Conservation (phyloP, 2,888 invertebrate species). For the Phortica okadai region DNA sequence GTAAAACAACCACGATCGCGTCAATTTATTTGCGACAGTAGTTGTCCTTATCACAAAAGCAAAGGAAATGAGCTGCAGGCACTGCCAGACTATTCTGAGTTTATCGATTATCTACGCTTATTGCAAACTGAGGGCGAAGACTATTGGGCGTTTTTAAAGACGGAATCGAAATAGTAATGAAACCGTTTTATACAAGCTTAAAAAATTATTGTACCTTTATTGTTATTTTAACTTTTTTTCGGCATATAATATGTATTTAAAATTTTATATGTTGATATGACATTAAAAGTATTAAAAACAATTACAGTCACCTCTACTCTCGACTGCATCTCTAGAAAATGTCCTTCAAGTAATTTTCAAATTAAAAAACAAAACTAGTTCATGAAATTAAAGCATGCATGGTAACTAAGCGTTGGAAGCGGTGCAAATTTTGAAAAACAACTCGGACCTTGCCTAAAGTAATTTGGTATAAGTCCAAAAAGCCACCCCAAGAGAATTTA, state of each 20-base stretch:
- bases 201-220: background rate
- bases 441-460: too few species aligned
- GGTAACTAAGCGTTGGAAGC: too few species aligned
- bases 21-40: slow-evolving; percentile 44
- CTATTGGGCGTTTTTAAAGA: slow-evolving; percentile 28
- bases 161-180: background rate
- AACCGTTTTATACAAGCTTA: background rate
- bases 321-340: too few species aligned
- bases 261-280: background rate
- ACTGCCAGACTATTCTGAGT: slow-evolving; percentile 44
- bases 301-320: background rate
- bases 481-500: too few species aligned
- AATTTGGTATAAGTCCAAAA: too few species aligned
- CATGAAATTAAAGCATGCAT: too few species aligned
- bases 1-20: slow-evolving; percentile 21
- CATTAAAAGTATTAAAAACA: background rate
- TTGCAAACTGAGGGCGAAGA: slow-evolving; percentile 34
- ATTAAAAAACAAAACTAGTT: too few species aligned
- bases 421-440: too few species aligned
- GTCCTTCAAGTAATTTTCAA: too few species aligned
- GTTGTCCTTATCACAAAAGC: slow-evolving; percentile 45
- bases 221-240: background rate
- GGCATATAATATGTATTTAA: background rate
- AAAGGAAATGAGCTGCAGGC: slow-evolving; percentile 6
- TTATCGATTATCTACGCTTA: slow-evolving; percentile 43